Percentiles rank a stretch among this genome's conserved stretches.
Conservation (phyloP, 2,797 vertebrate genomes). For the Arnoldichthys spilopterus region DNA sequence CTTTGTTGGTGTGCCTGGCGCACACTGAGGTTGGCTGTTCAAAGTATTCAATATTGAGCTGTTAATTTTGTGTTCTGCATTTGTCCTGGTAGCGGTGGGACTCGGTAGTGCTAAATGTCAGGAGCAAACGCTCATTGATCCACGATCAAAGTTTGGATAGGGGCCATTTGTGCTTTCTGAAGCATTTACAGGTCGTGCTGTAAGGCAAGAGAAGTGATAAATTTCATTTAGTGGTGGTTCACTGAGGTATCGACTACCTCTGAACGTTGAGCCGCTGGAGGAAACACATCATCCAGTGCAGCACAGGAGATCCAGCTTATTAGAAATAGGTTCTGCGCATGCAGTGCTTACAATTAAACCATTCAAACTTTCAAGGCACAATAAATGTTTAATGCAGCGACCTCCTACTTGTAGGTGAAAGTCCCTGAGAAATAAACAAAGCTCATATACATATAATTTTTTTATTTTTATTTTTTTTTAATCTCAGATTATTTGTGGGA, state of each 20-base stretch:
- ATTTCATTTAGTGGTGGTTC: conserved; percentile 80
- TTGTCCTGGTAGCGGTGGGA: conserved; percentile 84
- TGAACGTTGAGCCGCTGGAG: conserved; percentile 9
- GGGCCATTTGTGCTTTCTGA: conserved; percentile 90
- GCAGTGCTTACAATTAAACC: conserved; percentile 63
- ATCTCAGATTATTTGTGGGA: conserved; percentile 57
- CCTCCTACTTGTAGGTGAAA: conserved; percentile 50
- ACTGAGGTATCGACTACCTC: conserved; percentile 78
- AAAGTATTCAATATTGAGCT: conserved; percentile 86
- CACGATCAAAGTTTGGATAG: conserved; percentile 90
- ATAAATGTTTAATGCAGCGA: conserved; percentile 50
- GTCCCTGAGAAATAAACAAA: conserved; percentile 64
- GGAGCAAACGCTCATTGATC: conserved; percentile 92
- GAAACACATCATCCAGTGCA: conserved; percentile 51
- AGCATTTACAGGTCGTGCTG: conserved; percentile 83
- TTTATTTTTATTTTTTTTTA: no score
- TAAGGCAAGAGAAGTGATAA: conserved; percentile 80
- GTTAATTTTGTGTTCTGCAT: conserved; percentile 89
- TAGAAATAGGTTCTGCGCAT: conserved; percentile 66
- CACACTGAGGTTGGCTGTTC: conserved; percentile 89
- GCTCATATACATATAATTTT: no score
- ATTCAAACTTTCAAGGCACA: conserved; percentile 62
- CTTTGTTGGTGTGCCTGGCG: conserved; percentile 90
- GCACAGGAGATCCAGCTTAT: conserved; percentile 61
- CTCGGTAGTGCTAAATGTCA: conserved; percentile 93